phyloP scores from a whole-genome alignment of 2,888 invertebrate genomes.

The Drosophila putrida region DNA sequence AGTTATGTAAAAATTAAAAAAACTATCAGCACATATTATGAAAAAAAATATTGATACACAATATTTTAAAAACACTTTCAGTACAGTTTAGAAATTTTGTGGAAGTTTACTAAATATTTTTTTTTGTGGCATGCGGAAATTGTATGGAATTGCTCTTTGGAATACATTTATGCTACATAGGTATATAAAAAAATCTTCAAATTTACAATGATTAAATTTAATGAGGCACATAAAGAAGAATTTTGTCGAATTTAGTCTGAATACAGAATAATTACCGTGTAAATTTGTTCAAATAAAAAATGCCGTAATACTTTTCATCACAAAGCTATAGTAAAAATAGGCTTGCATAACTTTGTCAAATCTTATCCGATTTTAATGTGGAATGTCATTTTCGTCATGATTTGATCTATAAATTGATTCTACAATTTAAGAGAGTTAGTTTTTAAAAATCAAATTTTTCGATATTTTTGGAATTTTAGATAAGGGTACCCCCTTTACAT shows the following conservation, averaged over 20 bases:
- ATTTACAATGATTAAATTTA: constrained; percentile 52
- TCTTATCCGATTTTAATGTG: too few species aligned
- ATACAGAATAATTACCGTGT: constrained; percentile 28
- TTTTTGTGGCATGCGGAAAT: constrained; percentile 13
- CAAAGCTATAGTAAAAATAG: too few species aligned
- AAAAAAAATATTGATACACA: constrained; percentile 36
- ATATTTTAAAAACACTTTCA: constrained; percentile 24
- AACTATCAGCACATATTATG: constrained; percentile 41
- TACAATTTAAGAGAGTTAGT: too few species aligned
- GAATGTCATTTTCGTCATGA: too few species aligned
- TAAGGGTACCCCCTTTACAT: too few species aligned
- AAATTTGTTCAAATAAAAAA: constrained; percentile 35
- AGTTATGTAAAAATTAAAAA: constrained; percentile 27
- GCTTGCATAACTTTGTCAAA: too few species aligned
- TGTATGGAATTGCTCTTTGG: constrained; percentile 14
- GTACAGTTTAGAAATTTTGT: constrained; percentile 27
- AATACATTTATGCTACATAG: constrained; percentile 25
- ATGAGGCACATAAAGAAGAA: constrained; percentile 81
- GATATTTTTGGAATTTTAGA: too few species aligned
- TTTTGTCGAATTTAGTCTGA: constrained; percentile 53
- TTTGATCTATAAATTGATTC: too few species aligned
- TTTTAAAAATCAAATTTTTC: too few species aligned
- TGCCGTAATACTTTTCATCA: constrained; percentile 71
- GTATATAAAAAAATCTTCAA: constrained; percentile 10
- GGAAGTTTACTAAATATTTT: constrained; percentile 24